Evolutionary conservation across 2,113 vertebrate genomes (phyloP), one percentile per base, ranked within the genome.

Genomic region (Ictidomys tridecemlineatus): DNA sequence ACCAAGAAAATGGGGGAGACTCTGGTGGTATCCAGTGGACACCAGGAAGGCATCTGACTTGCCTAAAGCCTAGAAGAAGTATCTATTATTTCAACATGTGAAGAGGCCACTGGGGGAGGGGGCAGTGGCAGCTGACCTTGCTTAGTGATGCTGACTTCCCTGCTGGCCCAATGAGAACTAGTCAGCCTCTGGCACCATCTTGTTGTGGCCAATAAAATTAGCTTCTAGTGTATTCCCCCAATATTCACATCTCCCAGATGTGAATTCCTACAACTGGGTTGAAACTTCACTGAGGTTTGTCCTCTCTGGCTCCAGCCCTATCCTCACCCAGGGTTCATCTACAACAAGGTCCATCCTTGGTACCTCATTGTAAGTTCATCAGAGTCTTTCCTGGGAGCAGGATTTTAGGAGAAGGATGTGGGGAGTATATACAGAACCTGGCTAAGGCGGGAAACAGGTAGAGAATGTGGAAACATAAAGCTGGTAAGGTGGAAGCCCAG

Each of bases 311-410:
- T 83, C 79, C 9, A 90, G n/a, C 13, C 10, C 9, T 13, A 48
- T 34, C 3, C 45, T 11, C 5, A 53, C 2, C 37, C 8, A 39
- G 42, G 56, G 11, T 45, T 58, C 51, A 51, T 26, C 7, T 26
- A 78, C 53, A 97, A 79, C 26, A 83, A 45, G 65, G 84, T 72
- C 45, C 26, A 48, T 56, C 42, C 63, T 74, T 67, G 28, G 45
- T 14, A 65, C 5, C 3, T 95, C 37, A 53, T 18, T 82, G 11
- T n/a, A 76, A 82, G 30, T 76, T 37, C 26, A 73, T 69, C 37
- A 76, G 58, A 77, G n/a, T 8, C 22, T 65, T 94, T 96, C 39
- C 74, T 39, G 17, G 90, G 45, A 92, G 45, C 67, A 89, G 53
- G 39, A 42, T 72, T 87, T 83, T 85, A 61, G 28, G 20, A 9